Conservation (phyloP, 2,888 invertebrate species). For the Monopis laevigella region DNA sequence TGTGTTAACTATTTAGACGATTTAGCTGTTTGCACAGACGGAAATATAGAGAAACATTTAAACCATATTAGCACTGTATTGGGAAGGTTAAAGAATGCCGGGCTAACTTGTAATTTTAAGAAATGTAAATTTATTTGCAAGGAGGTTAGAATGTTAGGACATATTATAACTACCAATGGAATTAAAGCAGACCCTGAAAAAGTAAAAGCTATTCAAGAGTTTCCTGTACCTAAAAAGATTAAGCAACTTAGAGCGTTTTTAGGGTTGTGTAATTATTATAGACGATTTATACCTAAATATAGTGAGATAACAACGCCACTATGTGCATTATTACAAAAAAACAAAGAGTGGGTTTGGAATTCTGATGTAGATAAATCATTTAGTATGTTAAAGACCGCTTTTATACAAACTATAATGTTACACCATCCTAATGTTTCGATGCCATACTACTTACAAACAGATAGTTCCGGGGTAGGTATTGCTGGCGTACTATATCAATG, state of each 20-base stretch:
- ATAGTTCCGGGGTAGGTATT: slow-evolving; percentile 23
- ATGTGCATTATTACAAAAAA: too few species aligned
- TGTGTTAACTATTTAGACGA: slow-evolving; percentile 19
- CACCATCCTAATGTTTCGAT: slow-evolving; percentile 16
- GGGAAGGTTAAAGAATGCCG: slow-evolving; percentile 8
- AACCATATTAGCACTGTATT: slow-evolving; percentile 14
- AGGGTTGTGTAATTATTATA: too few species aligned
- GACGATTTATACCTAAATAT: too few species aligned
- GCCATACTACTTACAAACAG: slow-evolving; percentile 21
- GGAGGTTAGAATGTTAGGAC: slow-evolving; percentile 15
- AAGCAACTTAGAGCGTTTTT: too few species aligned
- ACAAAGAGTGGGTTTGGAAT: slow-evolving; percentile 21
- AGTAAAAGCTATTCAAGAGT: slow-evolving; percentile 22
- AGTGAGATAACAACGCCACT: too few species aligned
- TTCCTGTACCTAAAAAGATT: slow-evolving; percentile 22
- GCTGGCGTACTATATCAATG: slow-evolving; percentile 19
- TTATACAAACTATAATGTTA: slow-evolving; percentile 16
- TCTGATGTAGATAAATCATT: slow-evolving; percentile 17
- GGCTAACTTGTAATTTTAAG: slow-evolving; percentile 17
- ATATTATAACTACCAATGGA: slow-evolving; percentile 13
- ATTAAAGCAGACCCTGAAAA: slow-evolving; percentile 18
- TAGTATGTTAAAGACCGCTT: slow-evolving; percentile 17
- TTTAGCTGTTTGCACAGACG: slow-evolving; percentile 12
- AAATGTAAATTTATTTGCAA: slow-evolving; percentile 8
- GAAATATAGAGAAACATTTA: slow-evolving; percentile 12